phyloP scores from a whole-genome alignment of 2,888 invertebrate genomes.

The Liposcelis brunnea region DNA sequence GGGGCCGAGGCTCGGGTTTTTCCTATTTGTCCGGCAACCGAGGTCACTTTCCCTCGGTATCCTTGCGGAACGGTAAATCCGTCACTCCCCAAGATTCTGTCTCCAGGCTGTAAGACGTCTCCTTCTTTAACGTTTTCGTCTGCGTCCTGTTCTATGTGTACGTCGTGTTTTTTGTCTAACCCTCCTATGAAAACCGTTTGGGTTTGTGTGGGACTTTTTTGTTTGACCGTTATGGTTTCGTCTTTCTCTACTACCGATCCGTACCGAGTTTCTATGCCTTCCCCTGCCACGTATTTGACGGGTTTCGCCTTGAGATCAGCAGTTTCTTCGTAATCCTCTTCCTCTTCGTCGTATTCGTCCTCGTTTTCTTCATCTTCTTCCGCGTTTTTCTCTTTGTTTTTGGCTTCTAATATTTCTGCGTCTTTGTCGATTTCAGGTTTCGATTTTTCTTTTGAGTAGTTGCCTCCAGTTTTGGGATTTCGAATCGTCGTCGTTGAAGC shows the following conservation, averaged over 20 bases:
- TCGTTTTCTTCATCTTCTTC: slow-evolving; percentile 29
- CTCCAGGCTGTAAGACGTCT: slow-evolving; percentile 44
- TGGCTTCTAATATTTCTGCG: slow-evolving; percentile 10
- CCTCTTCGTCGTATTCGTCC: slow-evolving; percentile 44
- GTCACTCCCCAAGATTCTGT: slow-evolving; percentile 45
- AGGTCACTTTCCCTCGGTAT: slow-evolving; percentile 45
- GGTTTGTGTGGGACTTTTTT: slow-evolving; percentile 36
- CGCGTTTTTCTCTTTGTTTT: not conserved
- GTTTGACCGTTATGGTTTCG: slow-evolving; percentile 30
- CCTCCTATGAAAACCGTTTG: slow-evolving; percentile 42
- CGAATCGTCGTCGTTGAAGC: slow-evolving; percentile 13
- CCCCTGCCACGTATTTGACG: not conserved
- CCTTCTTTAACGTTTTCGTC: slow-evolving; percentile 31
- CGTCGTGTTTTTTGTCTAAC: slow-evolving; percentile 38
- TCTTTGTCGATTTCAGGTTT: slow-evolving; percentile 16
- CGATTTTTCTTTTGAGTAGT: slow-evolving; percentile 7
- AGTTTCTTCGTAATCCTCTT: slow-evolving; percentile 27
- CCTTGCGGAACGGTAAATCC: slow-evolving; percentile 50
- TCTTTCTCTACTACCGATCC: slow-evolving; percentile 14
- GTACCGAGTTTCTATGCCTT: slow-evolving; percentile 17
- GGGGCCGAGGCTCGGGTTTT: slow-evolving; percentile 35
- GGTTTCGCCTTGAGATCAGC: slow-evolving; percentile 12
- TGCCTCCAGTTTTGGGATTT: slow-evolving; percentile 9
- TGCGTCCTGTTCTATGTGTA: slow-evolving; percentile 41
- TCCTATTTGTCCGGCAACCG: slow-evolving; percentile 40